Conservation (phyloP, 2,888 invertebrate species). For the Eupeodes luniger region DNA sequence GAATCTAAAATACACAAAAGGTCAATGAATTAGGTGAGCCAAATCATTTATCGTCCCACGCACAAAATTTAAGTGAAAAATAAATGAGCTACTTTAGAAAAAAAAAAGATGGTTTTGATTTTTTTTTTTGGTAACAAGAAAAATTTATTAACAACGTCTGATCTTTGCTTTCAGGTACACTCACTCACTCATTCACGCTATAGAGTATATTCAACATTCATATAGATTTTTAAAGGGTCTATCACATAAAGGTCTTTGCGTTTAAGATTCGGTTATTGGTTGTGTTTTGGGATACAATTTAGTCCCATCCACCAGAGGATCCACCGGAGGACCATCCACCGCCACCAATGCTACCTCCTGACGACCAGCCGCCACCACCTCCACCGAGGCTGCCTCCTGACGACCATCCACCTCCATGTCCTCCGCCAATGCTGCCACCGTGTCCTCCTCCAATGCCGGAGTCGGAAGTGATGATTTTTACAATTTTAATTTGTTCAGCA, state of each 20-base stretch:
- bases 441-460: conserved; percentile 67
- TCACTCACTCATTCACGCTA: conserved; percentile 69
- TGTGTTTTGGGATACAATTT: conserved; percentile 20
- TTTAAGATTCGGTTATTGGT: conserved; percentile 39
- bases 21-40: neutral
- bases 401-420: conserved; percentile 65
- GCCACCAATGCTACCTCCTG: conserved; percentile 69
- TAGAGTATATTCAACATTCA: conserved; percentile 30
- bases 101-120: conserved; percentile 1
- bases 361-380: conserved; percentile 58
- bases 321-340: conserved; percentile 57
- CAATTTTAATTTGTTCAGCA: conserved; percentile 64
- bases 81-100: neutral
- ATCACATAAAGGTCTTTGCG: conserved; percentile 68
- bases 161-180: conserved; percentile 68
- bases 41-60: neutral
- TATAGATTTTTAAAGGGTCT: conserved; percentile 51
- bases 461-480: conserved; percentile 66
- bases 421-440: conserved; percentile 62
- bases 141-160: conserved; percentile 72
- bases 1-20: neutral
- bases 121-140: conserved; percentile 56
- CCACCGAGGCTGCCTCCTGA: conserved; percentile 66
- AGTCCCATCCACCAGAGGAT: conserved; percentile 54
- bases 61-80: neutral